Base-by-base conservation (phyloP, 1,140 invertebrate species). In the Brachionus manjavacas region DNA sequence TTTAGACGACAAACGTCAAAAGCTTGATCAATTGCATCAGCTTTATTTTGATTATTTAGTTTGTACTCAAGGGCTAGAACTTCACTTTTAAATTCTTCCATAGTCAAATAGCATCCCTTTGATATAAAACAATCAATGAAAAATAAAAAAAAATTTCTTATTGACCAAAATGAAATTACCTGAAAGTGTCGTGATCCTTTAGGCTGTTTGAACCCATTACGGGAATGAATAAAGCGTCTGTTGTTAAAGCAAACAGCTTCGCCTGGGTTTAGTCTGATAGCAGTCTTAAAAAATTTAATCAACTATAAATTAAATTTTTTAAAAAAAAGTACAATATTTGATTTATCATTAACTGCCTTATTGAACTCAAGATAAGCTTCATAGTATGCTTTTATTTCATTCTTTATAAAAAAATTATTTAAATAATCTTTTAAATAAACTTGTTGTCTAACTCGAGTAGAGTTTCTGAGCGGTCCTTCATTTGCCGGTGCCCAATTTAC, bases 181-280 rank as follows among this genome's bases (percentile, higher is more conserved):
- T 76, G 72, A 49, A 88, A 78, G 85, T 87, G 85, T 23, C 88
- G 85, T 39, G 81, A 60, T 28, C 88, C 88, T 41, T 87, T 87
- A 84, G 87, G 87, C 12, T 86, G 78, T 3, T 84, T 64, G 85
- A 89, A 87, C 0, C 72, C 85, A 46, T 84, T 85, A 68, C 88
- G 84, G 2, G 85, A 87, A 86, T 89, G 88, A 31, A 89, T 76
- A 70, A 88, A 86, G 84, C 87, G 85, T 43, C 87, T 86, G 85
- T 89, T 89, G 84, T 89, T 88, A 70, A 89, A 88, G 7, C 84
- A 76, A 25, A 88, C 52, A 52, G 88, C 80, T 43, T 89, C 88
- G 39, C 88, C 88, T 6, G 85, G 86, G 41, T 86, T 81, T 39
- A 89, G 55, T 25, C 86, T 84, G 31, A 86, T 85, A 23, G 84